phyloP scores from a whole-genome alignment of 2,797 vertebrate genomes.

The Tauraco hartlaubi region DNA sequence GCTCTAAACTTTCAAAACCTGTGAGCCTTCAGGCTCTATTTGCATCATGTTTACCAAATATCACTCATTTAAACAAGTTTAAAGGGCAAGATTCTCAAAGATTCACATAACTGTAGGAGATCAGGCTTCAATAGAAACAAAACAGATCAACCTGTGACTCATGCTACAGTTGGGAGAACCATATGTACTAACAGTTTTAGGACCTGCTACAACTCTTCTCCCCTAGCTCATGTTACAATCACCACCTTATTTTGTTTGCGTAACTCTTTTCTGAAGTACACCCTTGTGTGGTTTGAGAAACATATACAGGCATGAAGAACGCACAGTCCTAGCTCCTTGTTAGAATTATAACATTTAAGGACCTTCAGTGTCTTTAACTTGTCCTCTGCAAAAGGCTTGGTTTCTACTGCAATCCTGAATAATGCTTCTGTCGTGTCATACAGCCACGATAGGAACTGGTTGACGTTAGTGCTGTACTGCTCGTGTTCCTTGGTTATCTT shows the following conservation, averaged over 20 bases:
- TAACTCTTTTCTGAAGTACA: not conserved
- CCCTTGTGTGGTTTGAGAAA: not conserved
- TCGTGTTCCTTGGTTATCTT: conserved; percentile 88
- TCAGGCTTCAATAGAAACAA: not conserved
- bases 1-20: not conserved
- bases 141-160: not conserved
- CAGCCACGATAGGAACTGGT: conserved; percentile 89
- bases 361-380: conserved; percentile 87
- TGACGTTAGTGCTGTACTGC: conserved; percentile 75
- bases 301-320: not conserved
- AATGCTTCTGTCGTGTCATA: conserved; percentile 84
- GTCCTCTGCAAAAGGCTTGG: conserved; percentile 62
- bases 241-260: not conserved
- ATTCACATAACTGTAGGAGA: not conserved
- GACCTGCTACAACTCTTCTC: not conserved
- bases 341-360: not conserved
- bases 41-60: not conserved
- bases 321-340: not conserved
- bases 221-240: not conserved
- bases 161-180: not conserved
- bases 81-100: not conserved
- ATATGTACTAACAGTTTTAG: not conserved
- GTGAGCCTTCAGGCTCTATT: not conserved
- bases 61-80: not conserved
- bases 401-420: conserved; percentile 67